phyloP scores from a whole-genome alignment of 2,888 invertebrate genomes.

The Venustoraphidia nigricollis region DNA sequence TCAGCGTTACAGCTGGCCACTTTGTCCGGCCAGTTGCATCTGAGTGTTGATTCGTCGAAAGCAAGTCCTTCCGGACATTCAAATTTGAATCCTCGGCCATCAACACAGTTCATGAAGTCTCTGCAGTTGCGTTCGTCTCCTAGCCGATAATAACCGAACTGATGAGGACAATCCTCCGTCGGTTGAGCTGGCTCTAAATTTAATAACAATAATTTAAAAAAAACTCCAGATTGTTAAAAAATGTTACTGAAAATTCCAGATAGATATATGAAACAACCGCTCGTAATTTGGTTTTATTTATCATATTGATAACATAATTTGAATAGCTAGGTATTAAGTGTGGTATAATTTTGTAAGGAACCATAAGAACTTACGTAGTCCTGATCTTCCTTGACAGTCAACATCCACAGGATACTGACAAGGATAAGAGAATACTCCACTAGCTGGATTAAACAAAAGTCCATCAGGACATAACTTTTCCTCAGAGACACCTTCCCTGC shows the following conservation, averaged over 20 bases:
- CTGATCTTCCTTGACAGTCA: constrained; percentile 52
- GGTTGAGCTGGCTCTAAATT: constrained; percentile 49
- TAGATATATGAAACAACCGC: too few species aligned
- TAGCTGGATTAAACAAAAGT: constrained; percentile 57
- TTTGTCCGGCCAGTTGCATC: constrained; percentile 81
- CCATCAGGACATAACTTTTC: constrained; percentile 73
- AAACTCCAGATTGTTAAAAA: background rate
- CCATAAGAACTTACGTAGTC: constrained; percentile 40
- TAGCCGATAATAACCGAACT: constrained; percentile 64
- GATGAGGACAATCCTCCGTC: constrained; percentile 67
- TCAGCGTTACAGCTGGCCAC: constrained; percentile 68
- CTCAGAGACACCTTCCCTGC: constrained; percentile 53
- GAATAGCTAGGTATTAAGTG: too few species aligned
- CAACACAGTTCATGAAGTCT: constrained; percentile 66
- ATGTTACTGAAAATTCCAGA: background rate
- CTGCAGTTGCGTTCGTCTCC: constrained; percentile 56
- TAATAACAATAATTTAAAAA: background rate
- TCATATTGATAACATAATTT: too few species aligned
- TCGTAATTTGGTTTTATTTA: too few species aligned
- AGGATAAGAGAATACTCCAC: constrained; percentile 50
- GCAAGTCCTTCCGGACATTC: constrained; percentile 76
- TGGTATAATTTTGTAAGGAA: too few species aligned
- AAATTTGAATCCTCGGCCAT: constrained; percentile 53
- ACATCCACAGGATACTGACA: constrained; percentile 78
- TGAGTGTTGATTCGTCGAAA: constrained; percentile 52